These are phyloP conservation scores for Prorops nasuta DNA, from an alignment of 1,140 invertebrate genomes.

Conservation along the genomic window DNA sequence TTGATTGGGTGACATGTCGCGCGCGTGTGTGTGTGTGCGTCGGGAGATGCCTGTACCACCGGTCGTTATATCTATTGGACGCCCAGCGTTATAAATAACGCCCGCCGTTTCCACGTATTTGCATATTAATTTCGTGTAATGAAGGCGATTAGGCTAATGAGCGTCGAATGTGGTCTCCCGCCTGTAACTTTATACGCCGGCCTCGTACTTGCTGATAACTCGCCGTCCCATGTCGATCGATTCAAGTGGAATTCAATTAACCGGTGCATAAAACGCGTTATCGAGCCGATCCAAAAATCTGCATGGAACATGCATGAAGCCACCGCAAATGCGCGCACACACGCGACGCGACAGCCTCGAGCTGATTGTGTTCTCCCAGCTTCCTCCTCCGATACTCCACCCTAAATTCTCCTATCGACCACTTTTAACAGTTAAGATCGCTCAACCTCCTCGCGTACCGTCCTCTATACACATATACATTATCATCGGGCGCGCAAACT, in stretches of 20 bases:
- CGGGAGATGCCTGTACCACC: too few relatives aligned
- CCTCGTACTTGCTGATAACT: conserved; percentile 17
- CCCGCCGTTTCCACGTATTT: conserved; percentile 35
- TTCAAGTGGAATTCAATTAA: conserved; percentile 26
- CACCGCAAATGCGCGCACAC: conserved; percentile 5
- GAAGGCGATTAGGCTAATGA: conserved; percentile 46
- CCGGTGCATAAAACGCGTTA: conserved; percentile 5
- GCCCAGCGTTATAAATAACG: conserved; percentile 38
- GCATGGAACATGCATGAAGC: neutral
- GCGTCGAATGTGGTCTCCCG: conserved; percentile 28
- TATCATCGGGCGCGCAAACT: too few relatives aligned
- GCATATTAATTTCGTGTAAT: conserved; percentile 50
- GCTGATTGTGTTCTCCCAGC: too few relatives aligned
- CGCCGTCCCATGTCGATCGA: conserved; percentile 13
- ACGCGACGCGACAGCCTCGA: conserved; percentile 1
- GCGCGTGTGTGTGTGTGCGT: conserved; percentile 19
- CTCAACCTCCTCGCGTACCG: too few relatives aligned
- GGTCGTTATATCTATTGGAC: conserved; percentile 30
- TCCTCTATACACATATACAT: too few relatives aligned
- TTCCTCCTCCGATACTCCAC: neutral
- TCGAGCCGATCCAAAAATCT: conserved; percentile 20
- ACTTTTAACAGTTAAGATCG: too few relatives aligned
- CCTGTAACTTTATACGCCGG: conserved; percentile 20
- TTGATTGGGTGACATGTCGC: conserved; percentile 43
- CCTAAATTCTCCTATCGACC: conserved; percentile 17